phyloP scores from a whole-genome alignment of 2,888 invertebrate species.

The Hipparchia semele region DNA sequence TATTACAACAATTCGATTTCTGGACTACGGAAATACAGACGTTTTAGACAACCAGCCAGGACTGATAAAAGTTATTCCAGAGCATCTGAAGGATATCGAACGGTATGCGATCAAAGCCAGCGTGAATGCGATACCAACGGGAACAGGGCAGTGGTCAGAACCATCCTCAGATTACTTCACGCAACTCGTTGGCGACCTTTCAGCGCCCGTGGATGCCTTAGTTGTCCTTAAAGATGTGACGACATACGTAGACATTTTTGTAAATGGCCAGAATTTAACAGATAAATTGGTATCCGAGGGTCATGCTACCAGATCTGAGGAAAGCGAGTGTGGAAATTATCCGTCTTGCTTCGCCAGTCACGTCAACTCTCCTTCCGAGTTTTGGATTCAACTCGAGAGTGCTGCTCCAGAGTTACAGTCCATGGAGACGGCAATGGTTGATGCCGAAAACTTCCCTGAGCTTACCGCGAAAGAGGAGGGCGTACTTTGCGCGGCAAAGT shows the following conservation, averaged over 20 bases:
- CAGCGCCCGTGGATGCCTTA: constrained; percentile 75
- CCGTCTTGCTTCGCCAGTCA: constrained; percentile 89
- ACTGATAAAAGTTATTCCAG: constrained; percentile 84
- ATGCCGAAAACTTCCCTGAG: constrained; percentile 80
- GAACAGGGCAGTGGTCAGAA: constrained; percentile 86
- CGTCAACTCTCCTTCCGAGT: constrained; percentile 88
- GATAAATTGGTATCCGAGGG: constrained; percentile 84
- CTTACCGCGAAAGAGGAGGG: constrained; percentile 75
- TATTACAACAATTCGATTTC: constrained; percentile 89
- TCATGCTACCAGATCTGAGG: constrained; percentile 81
- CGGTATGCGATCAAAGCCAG: constrained; percentile 85
- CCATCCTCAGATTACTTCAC: constrained; percentile 83
- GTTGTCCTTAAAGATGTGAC: constrained; percentile 84
- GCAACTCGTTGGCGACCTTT: constrained; percentile 74
- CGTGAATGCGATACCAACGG: constrained; percentile 86
- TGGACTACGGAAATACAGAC: constrained; percentile 92
- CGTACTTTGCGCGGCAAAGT: constrained; percentile 85
- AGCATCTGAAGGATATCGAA: constrained; percentile 80
- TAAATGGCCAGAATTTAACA: constrained; percentile 83
- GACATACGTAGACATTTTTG: constrained; percentile 86
- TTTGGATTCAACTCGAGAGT: constrained; percentile 91
- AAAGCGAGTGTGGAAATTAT: constrained; percentile 76
- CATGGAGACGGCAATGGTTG: constrained; percentile 82
- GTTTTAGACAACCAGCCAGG: constrained; percentile 85
- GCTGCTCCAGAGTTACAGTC: constrained; percentile 79